phyloP scores from a whole-genome alignment of 2,113 vertebrate genomes.

The Eurypyga helias region DNA sequence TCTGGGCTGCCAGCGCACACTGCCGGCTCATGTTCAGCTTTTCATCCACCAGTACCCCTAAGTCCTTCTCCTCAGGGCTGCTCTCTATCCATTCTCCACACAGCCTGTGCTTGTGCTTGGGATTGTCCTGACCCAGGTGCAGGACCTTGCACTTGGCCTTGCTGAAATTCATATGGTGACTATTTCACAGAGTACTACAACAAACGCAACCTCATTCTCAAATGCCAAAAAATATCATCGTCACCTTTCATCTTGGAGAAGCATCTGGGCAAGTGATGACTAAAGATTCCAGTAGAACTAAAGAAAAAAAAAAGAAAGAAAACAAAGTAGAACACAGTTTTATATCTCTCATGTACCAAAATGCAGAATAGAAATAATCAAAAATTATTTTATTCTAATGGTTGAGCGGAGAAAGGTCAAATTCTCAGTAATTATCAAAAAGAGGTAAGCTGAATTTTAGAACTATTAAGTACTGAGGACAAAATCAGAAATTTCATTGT shows the following conservation, averaged over 20 bases:
- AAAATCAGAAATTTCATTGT: background rate
- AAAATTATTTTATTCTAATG: background rate
- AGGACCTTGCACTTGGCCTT: too few species aligned
- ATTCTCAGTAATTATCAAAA: background rate
- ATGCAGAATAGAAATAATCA: background rate
- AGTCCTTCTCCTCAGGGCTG: too few species aligned
- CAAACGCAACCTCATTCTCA: background rate
- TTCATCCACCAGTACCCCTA: too few species aligned
- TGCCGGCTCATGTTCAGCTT: too few species aligned
- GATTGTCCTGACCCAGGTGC: too few species aligned
- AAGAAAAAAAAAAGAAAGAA: background rate
- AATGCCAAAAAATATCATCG: background rate
- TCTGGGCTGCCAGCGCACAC: too few species aligned
- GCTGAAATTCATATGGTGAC: background rate
- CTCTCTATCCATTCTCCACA: too few species aligned
- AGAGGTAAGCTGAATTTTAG: background rate
- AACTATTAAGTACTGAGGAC: background rate
- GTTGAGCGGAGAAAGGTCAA: background rate
- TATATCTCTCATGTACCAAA: background rate
- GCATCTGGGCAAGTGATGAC: background rate
- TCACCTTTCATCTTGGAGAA: background rate
- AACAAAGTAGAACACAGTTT: background rate
- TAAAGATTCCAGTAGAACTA: background rate
- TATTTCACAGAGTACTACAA: background rate
- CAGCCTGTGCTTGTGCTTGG: too few species aligned